Conservation (phyloP, 2,113 vertebrate species). For the Dipodomys spectabilis region DNA sequence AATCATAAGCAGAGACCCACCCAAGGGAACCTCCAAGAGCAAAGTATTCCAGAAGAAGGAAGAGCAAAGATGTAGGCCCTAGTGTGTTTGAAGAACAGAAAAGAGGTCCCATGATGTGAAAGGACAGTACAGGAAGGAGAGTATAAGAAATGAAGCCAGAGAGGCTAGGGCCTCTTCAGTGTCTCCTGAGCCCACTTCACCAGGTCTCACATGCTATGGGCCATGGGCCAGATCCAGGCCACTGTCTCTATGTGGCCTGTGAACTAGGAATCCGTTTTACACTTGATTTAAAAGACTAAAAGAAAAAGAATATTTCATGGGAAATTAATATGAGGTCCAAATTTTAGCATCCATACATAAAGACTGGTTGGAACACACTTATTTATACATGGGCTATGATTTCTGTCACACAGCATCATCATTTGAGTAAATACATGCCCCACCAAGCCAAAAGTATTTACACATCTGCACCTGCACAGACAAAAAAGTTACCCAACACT, state of each 20-base stretch:
- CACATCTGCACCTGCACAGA: background rate
- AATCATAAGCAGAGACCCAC: background rate
- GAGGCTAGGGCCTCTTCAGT: background rate
- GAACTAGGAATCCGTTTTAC: background rate
- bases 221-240: background rate
- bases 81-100: background rate
- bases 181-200: background rate
- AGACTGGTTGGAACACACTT: background rate
- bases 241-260: background rate
- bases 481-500: background rate
- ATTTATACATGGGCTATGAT: background rate
- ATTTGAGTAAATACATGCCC: background rate
- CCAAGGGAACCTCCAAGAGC: background rate
- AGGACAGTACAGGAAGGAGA: background rate
- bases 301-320: background rate
- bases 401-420: background rate
- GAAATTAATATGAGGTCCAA: constrained; percentile 16
- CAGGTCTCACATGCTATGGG: background rate
- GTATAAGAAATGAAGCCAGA: background rate
- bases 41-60: background rate
- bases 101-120: background rate
- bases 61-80: background rate
- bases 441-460: background rate
- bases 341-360: background rate
- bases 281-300: too few species aligned